phyloP scores from a whole-genome alignment of 2,888 invertebrate species.

The Eretmocerus hayati region DNA sequence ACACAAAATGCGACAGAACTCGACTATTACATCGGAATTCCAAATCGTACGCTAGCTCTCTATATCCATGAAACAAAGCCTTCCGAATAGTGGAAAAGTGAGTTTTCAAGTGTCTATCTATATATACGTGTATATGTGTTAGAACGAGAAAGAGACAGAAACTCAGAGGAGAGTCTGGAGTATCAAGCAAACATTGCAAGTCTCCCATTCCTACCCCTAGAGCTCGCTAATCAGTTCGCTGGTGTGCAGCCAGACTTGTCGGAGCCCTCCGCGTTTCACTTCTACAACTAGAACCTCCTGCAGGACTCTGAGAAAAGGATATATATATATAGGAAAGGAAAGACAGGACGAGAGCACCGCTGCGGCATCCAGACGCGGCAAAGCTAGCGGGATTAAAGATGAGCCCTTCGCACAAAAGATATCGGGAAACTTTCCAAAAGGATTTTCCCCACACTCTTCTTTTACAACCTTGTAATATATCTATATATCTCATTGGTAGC shows the following conservation, averaged over 20 bases:
- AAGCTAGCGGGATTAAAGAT: slow-evolving; percentile 18
- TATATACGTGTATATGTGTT: too few relatives aligned
- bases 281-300: neutral
- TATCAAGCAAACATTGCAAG: neutral
- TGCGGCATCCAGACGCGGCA: too few relatives aligned
- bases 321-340: too few relatives aligned
- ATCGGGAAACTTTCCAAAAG: slow-evolving; percentile 16
- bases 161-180: neutral
- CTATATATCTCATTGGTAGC: too few relatives aligned
- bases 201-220: neutral
- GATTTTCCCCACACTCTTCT: neutral
- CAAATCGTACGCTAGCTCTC: slow-evolving; percentile 5
- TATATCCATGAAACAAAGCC: neutral
- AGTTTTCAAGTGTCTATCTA: too few relatives aligned
- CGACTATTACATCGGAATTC: slow-evolving; percentile 13
- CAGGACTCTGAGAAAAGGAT: too few relatives aligned
- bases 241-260: slow-evolving; percentile 4
- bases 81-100: too few relatives aligned
- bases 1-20: slow-evolving; percentile 13
- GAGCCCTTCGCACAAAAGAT: slow-evolving; percentile 15
- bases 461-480: too few relatives aligned
- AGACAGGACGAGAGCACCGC: too few relatives aligned
- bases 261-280: slow-evolving; percentile 10
- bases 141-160: too few relatives aligned
- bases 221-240: slow-evolving; percentile 16